Conservation (phyloP, 2,888 invertebrate species). For the Euphydryas editha region DNA sequence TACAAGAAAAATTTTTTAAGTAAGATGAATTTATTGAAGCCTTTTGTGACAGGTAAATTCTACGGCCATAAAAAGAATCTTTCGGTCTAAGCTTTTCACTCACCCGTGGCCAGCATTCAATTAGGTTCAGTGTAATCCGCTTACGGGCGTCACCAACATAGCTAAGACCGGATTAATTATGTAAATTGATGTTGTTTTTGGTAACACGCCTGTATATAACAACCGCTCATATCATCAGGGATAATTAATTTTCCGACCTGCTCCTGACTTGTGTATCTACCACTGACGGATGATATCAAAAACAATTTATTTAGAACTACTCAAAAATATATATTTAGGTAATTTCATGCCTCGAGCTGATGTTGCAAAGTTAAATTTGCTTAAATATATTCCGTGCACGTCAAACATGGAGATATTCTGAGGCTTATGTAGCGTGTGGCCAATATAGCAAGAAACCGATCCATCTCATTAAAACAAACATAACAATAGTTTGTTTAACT, state of each 20-base stretch:
- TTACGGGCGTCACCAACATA: slow-evolving; percentile 53
- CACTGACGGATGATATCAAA: neutral
- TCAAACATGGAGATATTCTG: no score
- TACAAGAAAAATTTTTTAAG: neutral
- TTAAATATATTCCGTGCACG: no score
- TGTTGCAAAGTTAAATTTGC: no score
- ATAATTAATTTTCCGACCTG: slow-evolving; percentile 41
- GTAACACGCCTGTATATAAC: slow-evolving; percentile 38
- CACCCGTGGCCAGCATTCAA: slow-evolving; percentile 54
- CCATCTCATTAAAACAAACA: no score
- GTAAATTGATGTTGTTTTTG: slow-evolving; percentile 66
- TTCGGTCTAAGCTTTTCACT: slow-evolving; percentile 14
- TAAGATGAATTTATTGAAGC: neutral
- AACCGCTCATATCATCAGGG: slow-evolving; percentile 22
- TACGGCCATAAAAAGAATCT: slow-evolving; percentile 5
- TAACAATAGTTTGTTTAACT: no score
- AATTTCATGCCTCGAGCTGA: no score
- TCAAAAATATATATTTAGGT: neutral
- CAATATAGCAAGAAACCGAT: no score
- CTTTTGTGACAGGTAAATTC: neutral
- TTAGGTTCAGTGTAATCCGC: slow-evolving; percentile 66
- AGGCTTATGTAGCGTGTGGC: no score
- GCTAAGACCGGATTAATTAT: slow-evolving; percentile 65
- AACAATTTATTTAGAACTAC: neutral
- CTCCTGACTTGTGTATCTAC: slow-evolving; percentile 20